These are phyloP conservation scores for Esox niger DNA, from an alignment of 2,113 vertebrate genomes.

Conservation along the genomic window DNA sequence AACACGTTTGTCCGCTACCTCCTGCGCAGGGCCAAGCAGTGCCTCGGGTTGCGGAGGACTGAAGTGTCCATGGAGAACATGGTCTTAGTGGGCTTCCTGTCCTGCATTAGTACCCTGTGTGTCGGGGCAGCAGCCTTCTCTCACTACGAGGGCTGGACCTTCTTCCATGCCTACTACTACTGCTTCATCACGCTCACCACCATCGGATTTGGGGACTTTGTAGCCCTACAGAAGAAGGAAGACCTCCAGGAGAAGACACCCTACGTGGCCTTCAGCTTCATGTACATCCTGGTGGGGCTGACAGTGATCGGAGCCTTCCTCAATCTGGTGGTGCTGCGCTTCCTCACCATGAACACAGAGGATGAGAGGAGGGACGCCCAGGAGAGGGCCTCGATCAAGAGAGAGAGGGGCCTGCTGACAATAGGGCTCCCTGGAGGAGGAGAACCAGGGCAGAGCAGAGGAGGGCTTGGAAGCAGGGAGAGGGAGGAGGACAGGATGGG, in stretches of 20 bases:
- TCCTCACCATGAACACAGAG: slow-evolving; percentile 90
- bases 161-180: slow-evolving; percentile 97
- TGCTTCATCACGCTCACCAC: slow-evolving; percentile 98
- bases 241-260: slow-evolving; percentile 93
- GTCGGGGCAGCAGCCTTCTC: slow-evolving; percentile 89
- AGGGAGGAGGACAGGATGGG: slow-evolving; percentile 29
- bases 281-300: slow-evolving; percentile 94
- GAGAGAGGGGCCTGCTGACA: slow-evolving; percentile 67
- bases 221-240: slow-evolving; percentile 92
- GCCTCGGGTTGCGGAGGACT: slow-evolving; percentile 79
- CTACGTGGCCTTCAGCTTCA: slow-evolving; percentile 95
- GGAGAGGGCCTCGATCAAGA: slow-evolving; percentile 77
- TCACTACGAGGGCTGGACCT: slow-evolving; percentile 94
- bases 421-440: slow-evolving; percentile 45
- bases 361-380: slow-evolving; percentile 81
- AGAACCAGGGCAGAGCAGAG: slow-evolving; percentile 28
- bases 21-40: slow-evolving; percentile 85
- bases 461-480: slow-evolving; percentile 17
- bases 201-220: slow-evolving; percentile 96
- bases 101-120: slow-evolving; percentile 88
- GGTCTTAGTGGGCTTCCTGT: slow-evolving; percentile 92
- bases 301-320: slow-evolving; percentile 95
- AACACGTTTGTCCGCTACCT: slow-evolving; percentile 87
- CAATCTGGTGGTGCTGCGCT: slow-evolving; percentile 92
- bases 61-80: slow-evolving; percentile 94